Base-by-base conservation (phyloP, 2,888 invertebrate genomes). In the Lepeophtheirus nordmannii region DNA sequence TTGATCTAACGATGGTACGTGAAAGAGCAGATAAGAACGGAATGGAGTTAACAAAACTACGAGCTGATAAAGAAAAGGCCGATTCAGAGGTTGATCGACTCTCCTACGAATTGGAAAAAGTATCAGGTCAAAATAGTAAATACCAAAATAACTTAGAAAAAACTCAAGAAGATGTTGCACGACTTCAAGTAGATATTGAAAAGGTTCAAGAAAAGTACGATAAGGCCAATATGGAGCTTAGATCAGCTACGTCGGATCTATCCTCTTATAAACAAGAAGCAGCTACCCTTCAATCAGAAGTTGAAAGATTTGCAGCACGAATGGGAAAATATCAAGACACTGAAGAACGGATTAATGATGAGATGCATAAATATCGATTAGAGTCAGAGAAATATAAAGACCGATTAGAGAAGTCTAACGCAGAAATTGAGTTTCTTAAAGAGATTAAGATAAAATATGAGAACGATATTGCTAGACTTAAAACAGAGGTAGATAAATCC, bases 131-230 rank as follows among this genome's bases (percentile, higher is more conserved):
- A 73, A 83, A 85, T 72, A 85, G 83, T 69, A 91, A 92, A 77
- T 84, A 87, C 12, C 88, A 87, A 74, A 85, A 85, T 12, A 84
- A 85, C 9, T 85, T 89, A 69, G 91, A 91, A 74, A 89, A 90
- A 73, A 85, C 86, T 64, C 89, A 90, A 74, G 91, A 92, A 74
- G 92, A 92, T 77, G 82, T 88, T 71, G 85, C 88, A 0, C 81
- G 89, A 72, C 82, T 89, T 72, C 87, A 89, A 73, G 91, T 89
- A 64, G 91, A 91, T 77, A 80, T 88, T 58, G 91, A 91, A 74
- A 91, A 90, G 76, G 85, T 89, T 80, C 87, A 88, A 72, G 91
- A 91, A 73, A 89, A 90, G 72, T 87, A 89, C 73, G 91, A 91
- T 71, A 86, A 89, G 74, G 82, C 84, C 67, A 86, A 89, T 71